phyloP scores from a whole-genome alignment of 1,140 invertebrate species.

The Maconellicoccus hirsutus region DNA sequence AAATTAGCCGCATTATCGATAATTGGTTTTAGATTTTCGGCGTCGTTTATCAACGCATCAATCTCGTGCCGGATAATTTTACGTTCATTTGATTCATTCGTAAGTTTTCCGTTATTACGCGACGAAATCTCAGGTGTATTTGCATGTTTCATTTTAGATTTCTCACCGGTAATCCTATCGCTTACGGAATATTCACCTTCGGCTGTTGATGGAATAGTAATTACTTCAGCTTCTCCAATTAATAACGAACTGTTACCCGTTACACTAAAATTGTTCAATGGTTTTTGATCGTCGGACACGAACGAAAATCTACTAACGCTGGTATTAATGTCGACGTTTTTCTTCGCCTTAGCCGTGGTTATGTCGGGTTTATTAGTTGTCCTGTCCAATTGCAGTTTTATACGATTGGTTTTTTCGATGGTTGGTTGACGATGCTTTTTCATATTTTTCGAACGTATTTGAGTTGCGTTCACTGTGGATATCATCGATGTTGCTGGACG shows the following conservation, averaged over 20 bases:
- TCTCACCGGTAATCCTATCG: neutral
- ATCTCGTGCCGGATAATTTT: neutral
- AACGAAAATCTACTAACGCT: neutral
- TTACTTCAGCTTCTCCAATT: constrained; percentile 21
- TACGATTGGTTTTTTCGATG: neutral
- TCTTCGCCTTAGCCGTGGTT: neutral
- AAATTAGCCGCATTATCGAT: constrained; percentile 4
- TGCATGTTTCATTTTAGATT: neutral
- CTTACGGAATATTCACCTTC: neutral
- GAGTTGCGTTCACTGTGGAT: neutral
- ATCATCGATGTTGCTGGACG: neutral
- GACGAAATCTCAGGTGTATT: neutral
- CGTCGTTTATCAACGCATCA: neutral
- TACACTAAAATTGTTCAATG: neutral
- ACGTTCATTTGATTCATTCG: neutral
- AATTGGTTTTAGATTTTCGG: neutral
- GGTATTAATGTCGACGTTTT: neutral
- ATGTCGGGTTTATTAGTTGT: neutral
- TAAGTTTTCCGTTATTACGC: neutral
- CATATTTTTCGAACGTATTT: neutral
- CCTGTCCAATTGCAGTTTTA: neutral
- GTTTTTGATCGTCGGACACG: constrained; percentile 3
- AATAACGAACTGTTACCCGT: neutral
- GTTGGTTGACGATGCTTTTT: constrained; percentile 11
- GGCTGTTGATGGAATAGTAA: neutral